A percentile compares a stretch with the other conserved stretches of the same genome.
Evolutionary conservation across 1,140 invertebrate genomes (phyloP).

Genomic region (Apolygus lucorum): DNA sequence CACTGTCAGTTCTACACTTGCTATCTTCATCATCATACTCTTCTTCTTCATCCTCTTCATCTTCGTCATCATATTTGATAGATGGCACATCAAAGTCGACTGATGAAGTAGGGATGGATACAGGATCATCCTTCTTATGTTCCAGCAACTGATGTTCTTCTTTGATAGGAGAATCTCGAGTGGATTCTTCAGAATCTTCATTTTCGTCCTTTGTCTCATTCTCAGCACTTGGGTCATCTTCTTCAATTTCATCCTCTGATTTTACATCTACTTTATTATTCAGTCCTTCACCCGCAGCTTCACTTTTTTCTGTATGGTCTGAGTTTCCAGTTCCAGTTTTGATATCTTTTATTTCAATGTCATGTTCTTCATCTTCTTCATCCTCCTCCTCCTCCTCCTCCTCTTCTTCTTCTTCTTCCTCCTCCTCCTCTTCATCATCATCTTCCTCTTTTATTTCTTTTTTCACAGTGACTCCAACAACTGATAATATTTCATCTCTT

Average conservation of each 20-base stretch:
- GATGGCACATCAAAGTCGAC: no score
- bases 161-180: not conserved
- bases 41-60: conserved; percentile 23
- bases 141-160: no score
- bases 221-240: not conserved
- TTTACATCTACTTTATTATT: conserved; percentile 23
- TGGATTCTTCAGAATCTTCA: not conserved
- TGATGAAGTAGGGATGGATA: no score
- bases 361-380: conserved; percentile 1
- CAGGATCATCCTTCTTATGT: no score
- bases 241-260: no score
- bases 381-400: not conserved
- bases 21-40: conserved; percentile 3
- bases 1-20: not conserved
- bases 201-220: not conserved
- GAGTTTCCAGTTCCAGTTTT: conserved; percentile 17
- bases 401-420: not conserved
- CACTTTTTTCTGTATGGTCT: no score
- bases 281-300: no score
- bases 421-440: not conserved
- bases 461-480: not conserved
- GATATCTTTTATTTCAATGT: not conserved
- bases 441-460: not conserved
- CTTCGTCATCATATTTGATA: no score
- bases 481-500: not conserved